phyloP scores from a whole-genome alignment of 2,888 invertebrate genomes.

The Nephrocerus scutellatus region DNA sequence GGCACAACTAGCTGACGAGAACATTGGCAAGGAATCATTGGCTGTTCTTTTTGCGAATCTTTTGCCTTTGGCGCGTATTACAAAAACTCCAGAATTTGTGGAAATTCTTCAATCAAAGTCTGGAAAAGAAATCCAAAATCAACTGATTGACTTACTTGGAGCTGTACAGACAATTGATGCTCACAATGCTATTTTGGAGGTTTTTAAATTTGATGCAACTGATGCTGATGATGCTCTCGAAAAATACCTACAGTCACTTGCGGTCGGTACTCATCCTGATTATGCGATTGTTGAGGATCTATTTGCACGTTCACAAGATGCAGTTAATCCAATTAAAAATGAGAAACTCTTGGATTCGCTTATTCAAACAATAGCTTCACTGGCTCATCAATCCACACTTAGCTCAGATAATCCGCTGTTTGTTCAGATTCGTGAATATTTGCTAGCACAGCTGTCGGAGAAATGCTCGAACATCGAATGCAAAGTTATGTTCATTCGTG shows the following conservation, averaged over 20 bases:
- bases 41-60: conserved; percentile 60
- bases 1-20: conserved; percentile 50
- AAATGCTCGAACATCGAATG: conserved; percentile 55
- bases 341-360: conserved; percentile 61
- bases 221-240: conserved; percentile 55
- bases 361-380: conserved; percentile 58
- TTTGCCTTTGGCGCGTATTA: conserved; percentile 54
- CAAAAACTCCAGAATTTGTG: conserved; percentile 54
- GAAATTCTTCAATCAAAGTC: conserved; percentile 43
- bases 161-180: conserved; percentile 62
- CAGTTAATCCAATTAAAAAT: conserved; percentile 50
- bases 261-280: conserved; percentile 60
- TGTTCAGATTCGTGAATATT: conserved; percentile 36
- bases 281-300: conserved; percentile 48
- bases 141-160: conserved; percentile 63
- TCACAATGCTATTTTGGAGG: conserved; percentile 61
- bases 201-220: conserved; percentile 52
- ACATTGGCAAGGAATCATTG: conserved; percentile 58
- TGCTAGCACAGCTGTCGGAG: conserved; percentile 42
- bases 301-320: conserved; percentile 31
- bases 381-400: conserved; percentile 51
- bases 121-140: conserved; percentile 46
- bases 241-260: conserved; percentile 66
- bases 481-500: conserved; percentile 56
- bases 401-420: conserved; percentile 28